Evolutionary conservation across 2,113 vertebrate species (phyloP).

Genomic region (Perccottus glenii): DNA sequence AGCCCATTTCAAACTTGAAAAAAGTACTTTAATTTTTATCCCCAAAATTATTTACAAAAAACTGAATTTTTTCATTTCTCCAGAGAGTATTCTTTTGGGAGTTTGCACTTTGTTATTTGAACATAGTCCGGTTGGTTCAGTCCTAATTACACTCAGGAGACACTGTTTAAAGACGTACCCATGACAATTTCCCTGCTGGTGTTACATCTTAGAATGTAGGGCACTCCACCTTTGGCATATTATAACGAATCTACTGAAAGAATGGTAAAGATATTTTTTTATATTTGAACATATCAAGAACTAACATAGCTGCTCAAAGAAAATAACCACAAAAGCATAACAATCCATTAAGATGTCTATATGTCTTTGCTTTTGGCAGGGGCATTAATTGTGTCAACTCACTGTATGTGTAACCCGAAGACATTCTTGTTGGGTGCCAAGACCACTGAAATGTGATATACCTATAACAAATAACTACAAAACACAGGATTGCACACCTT

Average conservation of each 20-base stretch:
- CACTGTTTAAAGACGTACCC: not conserved
- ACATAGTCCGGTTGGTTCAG: not conserved
- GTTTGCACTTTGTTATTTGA: not conserved
- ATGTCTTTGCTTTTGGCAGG: conserved; percentile 22
- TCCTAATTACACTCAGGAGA: conserved; percentile 45
- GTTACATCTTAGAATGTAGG: not conserved
- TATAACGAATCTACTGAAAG: no score
- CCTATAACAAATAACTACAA: not conserved
- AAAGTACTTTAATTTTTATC: no score
- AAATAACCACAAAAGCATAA: no score
- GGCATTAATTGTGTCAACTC: not conserved
- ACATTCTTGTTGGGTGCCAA: not conserved
- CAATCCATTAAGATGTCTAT: not conserved
- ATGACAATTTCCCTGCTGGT: not conserved
- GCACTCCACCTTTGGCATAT: not conserved
- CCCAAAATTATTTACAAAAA: no score
- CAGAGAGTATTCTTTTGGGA: not conserved
- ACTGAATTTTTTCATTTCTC: not conserved
- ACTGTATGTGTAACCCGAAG: conserved; percentile 17
- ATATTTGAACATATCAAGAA: no score
- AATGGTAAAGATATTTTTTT: no score
- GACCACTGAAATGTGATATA: conserved; percentile 17
- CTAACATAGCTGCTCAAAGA: no score
- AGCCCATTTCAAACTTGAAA: no score
- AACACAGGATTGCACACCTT: not conserved